phyloP scores from a whole-genome alignment of 2,113 vertebrate genomes.

The Bubo scandiacus region DNA sequence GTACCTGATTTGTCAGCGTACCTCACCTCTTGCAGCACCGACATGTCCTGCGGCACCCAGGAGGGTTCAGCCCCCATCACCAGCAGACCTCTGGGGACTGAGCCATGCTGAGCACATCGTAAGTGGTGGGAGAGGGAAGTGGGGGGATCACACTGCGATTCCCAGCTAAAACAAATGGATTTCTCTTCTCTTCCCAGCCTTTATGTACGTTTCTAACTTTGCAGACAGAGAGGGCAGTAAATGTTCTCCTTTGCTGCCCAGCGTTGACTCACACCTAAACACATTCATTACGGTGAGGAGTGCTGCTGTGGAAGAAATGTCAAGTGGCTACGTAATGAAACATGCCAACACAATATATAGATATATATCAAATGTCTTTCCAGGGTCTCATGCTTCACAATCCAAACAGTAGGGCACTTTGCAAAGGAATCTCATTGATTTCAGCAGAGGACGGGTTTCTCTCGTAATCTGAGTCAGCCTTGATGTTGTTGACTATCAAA shows the following conservation, averaged over 20 bases:
- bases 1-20: not conserved
- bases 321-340: not conserved
- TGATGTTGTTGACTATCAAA: conserved; percentile 3
- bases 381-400: conserved; percentile 1
- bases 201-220: not conserved
- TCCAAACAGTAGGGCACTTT: not conserved
- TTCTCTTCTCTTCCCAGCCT: not conserved
- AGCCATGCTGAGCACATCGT: not conserved
- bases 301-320: not conserved
- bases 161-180: not conserved
- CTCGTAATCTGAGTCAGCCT: not conserved
- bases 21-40: not conserved
- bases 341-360: not conserved
- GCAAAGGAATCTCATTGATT: not conserved
- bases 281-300: not conserved
- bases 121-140: not conserved
- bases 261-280: not conserved
- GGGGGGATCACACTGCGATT: not conserved
- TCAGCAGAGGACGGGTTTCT: not conserved
- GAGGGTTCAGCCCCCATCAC: not conserved
- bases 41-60: not conserved
- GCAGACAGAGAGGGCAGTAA: not conserved
- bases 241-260: not conserved
- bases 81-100: not conserved
- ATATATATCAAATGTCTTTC: not conserved